phyloP scores from a whole-genome alignment of 2,797 vertebrate species.

The Argentina silus region DNA sequence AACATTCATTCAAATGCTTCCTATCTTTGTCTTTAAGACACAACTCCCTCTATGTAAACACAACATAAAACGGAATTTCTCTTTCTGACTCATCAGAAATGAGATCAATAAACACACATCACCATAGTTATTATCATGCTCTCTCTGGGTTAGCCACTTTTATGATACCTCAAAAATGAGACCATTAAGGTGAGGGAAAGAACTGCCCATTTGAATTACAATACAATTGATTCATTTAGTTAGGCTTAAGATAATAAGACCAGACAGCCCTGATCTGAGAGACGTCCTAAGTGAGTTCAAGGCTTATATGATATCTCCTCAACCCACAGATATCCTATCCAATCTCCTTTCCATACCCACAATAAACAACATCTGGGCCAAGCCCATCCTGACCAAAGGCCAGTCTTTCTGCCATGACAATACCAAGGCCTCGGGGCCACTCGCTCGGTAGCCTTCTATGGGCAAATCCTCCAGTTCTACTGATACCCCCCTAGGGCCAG shows the following conservation, averaged over 20 bases:
- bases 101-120: background rate
- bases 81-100: background rate
- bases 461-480: no score
- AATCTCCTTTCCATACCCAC: no score
- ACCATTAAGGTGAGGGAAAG: background rate
- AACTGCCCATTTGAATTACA: background rate
- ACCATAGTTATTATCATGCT: constrained; percentile 11
- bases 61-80: no score
- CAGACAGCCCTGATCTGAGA: background rate
- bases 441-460: no score
- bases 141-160: constrained; percentile 1
- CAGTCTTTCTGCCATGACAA: no score
- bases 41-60: background rate
- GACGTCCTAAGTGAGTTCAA: background rate
- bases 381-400: no score
- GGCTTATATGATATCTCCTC: no score
- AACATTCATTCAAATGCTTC: background rate
- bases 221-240: background rate
- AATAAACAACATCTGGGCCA: constrained; percentile 2
- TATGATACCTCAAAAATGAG: background rate
- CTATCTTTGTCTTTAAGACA: background rate
- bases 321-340: no score
- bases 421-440: no score
- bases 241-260: background rate
- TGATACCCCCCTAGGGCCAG: no score